Conservation (phyloP, 2,113 vertebrate species). For the Sphyrna mokarran region DNA sequence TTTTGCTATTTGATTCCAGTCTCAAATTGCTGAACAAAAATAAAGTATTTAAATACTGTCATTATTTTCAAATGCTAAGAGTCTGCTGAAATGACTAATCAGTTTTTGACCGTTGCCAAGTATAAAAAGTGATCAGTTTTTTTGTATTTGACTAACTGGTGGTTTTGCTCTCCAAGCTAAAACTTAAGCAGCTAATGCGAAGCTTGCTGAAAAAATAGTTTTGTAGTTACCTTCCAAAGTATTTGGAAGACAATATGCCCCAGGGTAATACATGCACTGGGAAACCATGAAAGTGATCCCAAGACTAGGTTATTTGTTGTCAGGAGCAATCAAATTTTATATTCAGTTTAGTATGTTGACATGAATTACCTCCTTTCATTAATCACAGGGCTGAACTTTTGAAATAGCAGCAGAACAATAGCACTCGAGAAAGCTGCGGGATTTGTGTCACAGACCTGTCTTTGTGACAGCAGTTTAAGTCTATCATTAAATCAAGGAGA, state of each 20-base stretch:
- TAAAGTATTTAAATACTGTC: background rate
- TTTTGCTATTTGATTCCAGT: background rate
- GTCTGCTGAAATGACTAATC: background rate
- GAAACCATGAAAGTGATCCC: background rate
- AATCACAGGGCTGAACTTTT: background rate
- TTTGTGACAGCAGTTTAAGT: too few relatives aligned
- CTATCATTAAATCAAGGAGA: background rate
- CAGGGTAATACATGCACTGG: background rate
- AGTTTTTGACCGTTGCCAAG: background rate
- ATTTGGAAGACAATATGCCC: background rate
- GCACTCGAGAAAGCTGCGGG: background rate
- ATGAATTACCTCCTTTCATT: background rate
- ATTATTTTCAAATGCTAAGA: background rate
- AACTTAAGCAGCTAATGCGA: background rate
- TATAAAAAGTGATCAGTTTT: background rate
- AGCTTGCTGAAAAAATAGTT: background rate
- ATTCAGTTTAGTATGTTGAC: background rate
- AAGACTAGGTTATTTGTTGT: background rate
- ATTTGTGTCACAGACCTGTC: background rate
- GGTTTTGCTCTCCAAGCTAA: background rate
- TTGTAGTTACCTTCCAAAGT: background rate
- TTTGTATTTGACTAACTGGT: background rate
- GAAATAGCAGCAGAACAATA: background rate
- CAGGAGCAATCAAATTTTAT: background rate
- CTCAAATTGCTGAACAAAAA: background rate